A percentile compares a stretch with the other conserved stretches of the same genome.
These are phyloP conservation scores for Bucorvus abyssinicus DNA, from an alignment of 2,797 vertebrate genomes.

Conservation along the genomic window DNA sequence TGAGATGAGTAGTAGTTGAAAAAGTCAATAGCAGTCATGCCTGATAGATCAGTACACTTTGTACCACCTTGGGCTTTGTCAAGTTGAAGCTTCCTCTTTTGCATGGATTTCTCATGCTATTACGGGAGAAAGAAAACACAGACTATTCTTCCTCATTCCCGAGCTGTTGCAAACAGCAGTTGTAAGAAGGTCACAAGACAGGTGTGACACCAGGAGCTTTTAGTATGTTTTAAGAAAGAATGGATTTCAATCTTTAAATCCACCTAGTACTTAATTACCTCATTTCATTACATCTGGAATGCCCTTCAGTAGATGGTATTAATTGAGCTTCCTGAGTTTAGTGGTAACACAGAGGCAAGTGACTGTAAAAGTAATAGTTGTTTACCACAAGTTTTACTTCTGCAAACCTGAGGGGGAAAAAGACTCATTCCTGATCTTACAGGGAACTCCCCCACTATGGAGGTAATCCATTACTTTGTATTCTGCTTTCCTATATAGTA, in stretches of 20 bases:
- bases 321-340: not conserved
- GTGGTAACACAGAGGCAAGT: not conserved
- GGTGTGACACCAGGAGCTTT: not conserved
- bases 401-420: not conserved
- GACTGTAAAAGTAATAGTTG: not conserved
- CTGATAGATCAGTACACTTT: not conserved
- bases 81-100: not conserved
- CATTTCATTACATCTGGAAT: not conserved
- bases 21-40: not conserved
- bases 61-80: not conserved
- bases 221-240: not conserved
- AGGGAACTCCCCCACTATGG: not conserved
- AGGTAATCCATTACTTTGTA: not conserved
- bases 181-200: not conserved
- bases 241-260: not conserved
- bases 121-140: not conserved
- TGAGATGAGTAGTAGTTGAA: not conserved
- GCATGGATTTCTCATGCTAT: not conserved
- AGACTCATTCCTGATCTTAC: not conserved
- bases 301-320: not conserved
- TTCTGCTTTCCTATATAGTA: not conserved
- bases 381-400: not conserved
- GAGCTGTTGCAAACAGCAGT: not conserved
- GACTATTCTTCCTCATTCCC: slow-evolving; percentile 2
- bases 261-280: not conserved